A percentile compares a stretch with the other conserved stretches of the same genome.
These are phyloP conservation scores for Ellobius talpinus DNA, from an alignment of 2,113 vertebrate species.

Conservation along the genomic window DNA sequence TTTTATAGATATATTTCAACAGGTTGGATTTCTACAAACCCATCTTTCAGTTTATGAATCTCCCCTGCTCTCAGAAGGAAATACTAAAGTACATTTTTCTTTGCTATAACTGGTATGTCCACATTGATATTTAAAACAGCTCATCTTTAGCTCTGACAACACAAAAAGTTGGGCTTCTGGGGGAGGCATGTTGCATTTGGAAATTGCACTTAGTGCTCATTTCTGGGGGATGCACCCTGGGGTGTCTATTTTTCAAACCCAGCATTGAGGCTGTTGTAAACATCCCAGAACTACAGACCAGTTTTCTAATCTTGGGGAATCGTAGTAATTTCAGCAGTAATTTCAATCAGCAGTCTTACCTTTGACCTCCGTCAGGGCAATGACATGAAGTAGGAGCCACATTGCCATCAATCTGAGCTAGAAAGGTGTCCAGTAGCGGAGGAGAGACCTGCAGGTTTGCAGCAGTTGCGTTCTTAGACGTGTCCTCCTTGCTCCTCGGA, in stretches of 20 bases:
- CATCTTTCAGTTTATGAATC: constrained; percentile 3
- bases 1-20: constrained; percentile 33
- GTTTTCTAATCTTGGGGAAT: constrained; percentile 33
- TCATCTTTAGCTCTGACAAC: constrained; percentile 42
- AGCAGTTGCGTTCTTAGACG: constrained; percentile 42
- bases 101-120: background rate
- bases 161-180: background rate
- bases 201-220: constrained; percentile 14
- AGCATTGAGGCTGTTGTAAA: background rate
- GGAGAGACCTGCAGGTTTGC: background rate
- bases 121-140: background rate
- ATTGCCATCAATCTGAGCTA: constrained; percentile 53
- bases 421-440: constrained; percentile 43
- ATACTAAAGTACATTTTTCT: background rate
- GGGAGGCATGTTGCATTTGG: background rate
- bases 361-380: constrained; percentile 74
- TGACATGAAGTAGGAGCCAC: constrained; percentile 76
- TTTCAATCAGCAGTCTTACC: constrained; percentile 73
- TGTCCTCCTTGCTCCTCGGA: constrained; percentile 59
- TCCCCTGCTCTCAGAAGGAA: background rate
- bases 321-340: background rate
- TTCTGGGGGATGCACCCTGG: background rate
- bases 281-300: background rate
- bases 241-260: background rate
- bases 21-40: constrained; percentile 46